phyloP scores from a whole-genome alignment of 2,113 vertebrate species.

The Myotis yumanensis region DNA sequence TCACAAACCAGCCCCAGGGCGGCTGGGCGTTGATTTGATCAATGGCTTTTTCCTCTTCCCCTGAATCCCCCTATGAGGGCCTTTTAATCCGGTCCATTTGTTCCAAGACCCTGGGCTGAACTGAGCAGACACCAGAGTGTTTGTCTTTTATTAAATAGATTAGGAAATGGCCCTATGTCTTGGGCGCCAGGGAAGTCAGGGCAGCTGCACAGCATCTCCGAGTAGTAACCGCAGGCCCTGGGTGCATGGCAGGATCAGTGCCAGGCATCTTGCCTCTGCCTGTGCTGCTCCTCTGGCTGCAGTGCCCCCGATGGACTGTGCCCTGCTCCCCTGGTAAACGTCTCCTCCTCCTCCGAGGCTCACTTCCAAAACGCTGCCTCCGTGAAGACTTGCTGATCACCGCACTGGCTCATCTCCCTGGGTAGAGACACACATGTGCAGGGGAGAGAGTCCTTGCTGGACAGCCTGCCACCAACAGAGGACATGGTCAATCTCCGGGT shows the following conservation, averaged over 20 bases:
- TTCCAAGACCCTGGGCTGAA: slow-evolving; percentile 17
- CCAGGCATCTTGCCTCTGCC: background rate
- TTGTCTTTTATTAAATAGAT: slow-evolving; percentile 56
- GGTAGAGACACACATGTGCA: background rate
- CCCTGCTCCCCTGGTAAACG: background rate
- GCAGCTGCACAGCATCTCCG: background rate
- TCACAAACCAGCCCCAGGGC: slow-evolving; percentile 12
- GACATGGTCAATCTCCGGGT: background rate
- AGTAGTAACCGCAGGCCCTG: background rate
- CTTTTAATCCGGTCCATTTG: slow-evolving; percentile 69
- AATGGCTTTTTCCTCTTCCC: slow-evolving; percentile 29
- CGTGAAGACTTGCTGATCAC: background rate
- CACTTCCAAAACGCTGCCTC: background rate
- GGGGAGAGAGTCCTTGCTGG: background rate
- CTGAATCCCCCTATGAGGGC: slow-evolving; percentile 47
- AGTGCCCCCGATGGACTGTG: background rate
- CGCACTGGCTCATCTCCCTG: background rate
- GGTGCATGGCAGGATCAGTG: accelerated
- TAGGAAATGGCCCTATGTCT: slow-evolving; percentile 58
- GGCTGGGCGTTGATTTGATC: slow-evolving; percentile 39
- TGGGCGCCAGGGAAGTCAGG: background rate
- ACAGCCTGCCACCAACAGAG: background rate
- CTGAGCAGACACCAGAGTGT: slow-evolving; percentile 55
- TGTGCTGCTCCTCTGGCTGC: background rate
- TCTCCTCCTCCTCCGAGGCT: background rate